Evolutionary conservation across 2,797 vertebrate genomes (phyloP).

Genomic region (Mallotus villosus): DNA sequence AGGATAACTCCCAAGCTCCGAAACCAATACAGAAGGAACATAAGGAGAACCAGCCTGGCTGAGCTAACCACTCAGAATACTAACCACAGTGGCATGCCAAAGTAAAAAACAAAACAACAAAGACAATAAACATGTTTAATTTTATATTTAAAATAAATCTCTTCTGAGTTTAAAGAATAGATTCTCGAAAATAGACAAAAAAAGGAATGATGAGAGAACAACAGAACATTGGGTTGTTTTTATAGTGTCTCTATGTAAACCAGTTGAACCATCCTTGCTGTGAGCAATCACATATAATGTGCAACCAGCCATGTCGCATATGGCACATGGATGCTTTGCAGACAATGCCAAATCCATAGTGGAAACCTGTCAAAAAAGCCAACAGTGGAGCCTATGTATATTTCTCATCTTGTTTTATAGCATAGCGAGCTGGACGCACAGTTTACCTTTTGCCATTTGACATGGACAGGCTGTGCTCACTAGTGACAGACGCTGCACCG

Average conservation of each 20-base stretch:
- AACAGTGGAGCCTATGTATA: constrained; percentile 26
- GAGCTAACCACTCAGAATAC: constrained; percentile 12
- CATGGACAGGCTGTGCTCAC: constrained; percentile 61
- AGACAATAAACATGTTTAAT: background rate
- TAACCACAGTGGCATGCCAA: constrained; percentile 3
- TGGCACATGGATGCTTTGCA: constrained; percentile 23
- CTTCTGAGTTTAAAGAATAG: background rate
- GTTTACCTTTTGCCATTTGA: constrained; percentile 69
- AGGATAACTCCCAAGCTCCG: constrained; percentile 39
- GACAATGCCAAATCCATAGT: constrained; percentile 28
- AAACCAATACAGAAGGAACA: constrained; percentile 26
- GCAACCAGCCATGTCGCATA: constrained; percentile 23
- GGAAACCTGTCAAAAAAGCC: constrained; percentile 14
- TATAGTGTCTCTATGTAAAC: background rate
- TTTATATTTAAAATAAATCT: background rate
- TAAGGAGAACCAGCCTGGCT: constrained; percentile 12
- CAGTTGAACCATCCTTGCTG: constrained; percentile 3
- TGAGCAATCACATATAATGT: constrained; percentile 22
- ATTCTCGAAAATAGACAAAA: background rate
- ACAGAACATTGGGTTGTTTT: background rate
- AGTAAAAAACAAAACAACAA: background rate
- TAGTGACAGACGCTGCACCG: constrained; percentile 72
- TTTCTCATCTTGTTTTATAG: constrained; percentile 39
- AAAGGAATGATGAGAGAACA: background rate
- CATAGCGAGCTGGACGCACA: constrained; percentile 41